Evolutionary conservation across 1,140 invertebrate genomes (phyloP).

Genomic region (Pogonomyrmex barbatus): DNA sequence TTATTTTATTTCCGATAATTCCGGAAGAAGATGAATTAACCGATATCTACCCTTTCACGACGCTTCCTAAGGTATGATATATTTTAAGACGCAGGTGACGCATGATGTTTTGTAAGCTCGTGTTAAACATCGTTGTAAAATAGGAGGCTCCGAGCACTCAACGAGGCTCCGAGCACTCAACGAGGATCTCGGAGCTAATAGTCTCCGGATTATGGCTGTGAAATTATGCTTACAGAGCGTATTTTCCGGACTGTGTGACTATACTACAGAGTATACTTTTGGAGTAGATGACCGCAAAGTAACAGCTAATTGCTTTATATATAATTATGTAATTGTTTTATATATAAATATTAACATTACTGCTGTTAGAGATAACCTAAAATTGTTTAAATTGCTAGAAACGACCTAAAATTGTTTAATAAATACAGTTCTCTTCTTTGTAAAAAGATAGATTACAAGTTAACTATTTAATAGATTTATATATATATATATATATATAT

Average conservation of each 20-base stretch:
- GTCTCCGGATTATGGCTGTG: neutral
- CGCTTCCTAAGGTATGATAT: conserved; percentile 34
- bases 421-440: neutral
- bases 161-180: conserved; percentile 27
- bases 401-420: neutral
- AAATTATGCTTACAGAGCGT: conserved; percentile 7
- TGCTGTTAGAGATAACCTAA: neutral
- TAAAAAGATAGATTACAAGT: neutral
- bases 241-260: neutral
- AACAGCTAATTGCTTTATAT: neutral
- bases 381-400: neutral
- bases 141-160: conserved; percentile 63
- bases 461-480: neutral
- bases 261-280: neutral
- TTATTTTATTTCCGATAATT: conserved; percentile 8
- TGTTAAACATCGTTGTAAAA: conserved; percentile 62
- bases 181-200: neutral
- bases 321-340: no score
- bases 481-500: neutral
- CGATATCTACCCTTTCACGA: neutral
- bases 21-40: conserved; percentile 24
- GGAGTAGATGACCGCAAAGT: neutral
- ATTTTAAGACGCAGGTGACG: conserved; percentile 54
- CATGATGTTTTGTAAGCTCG: conserved; percentile 31
- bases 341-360: neutral